Percentiles rank a stretch among this genome's conserved stretches.
Evolutionary conservation across 1,140 invertebrate species (phyloP).

Genomic region (Anthonomus grandis): DNA sequence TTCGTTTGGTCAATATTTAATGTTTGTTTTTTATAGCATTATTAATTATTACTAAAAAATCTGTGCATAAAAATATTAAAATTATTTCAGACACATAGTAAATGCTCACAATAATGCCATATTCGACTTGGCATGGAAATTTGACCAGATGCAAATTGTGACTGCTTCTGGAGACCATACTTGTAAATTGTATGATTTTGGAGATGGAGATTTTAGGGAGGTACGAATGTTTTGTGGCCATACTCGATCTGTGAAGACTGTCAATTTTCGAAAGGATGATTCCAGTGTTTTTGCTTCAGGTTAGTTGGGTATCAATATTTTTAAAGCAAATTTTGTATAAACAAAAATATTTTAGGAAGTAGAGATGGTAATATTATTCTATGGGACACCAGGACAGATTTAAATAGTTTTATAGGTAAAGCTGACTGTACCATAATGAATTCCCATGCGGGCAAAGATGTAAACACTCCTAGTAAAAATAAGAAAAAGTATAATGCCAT

Average conservation of each 20-base stretch:
- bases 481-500: constrained; percentile 24
- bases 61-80: not conserved
- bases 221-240: constrained; percentile 67
- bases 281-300: constrained; percentile 75
- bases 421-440: constrained; percentile 44
- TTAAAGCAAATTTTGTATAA: not conserved
- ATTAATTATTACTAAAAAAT: too few relatives aligned
- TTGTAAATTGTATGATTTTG: constrained; percentile 68
- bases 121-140: constrained; percentile 84
- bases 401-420: constrained; percentile 31
- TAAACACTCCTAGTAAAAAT: constrained; percentile 31
- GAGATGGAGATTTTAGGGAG: constrained; percentile 55
- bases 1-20: too few relatives aligned
- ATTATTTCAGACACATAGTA: constrained; percentile 42
- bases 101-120: constrained; percentile 83
- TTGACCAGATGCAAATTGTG: constrained; percentile 68
- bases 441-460: constrained; percentile 38
- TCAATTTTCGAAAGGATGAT: constrained; percentile 65
- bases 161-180: constrained; percentile 84
- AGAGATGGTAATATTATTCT: constrained; percentile 79
- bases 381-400: constrained; percentile 71
- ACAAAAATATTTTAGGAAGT: constrained; percentile 51
- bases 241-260: constrained; percentile 74
- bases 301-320: not conserved
- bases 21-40: too few relatives aligned